Base-by-base conservation (phyloP, 2,888 invertebrate species). In the Caradrina clavipalpis region DNA sequence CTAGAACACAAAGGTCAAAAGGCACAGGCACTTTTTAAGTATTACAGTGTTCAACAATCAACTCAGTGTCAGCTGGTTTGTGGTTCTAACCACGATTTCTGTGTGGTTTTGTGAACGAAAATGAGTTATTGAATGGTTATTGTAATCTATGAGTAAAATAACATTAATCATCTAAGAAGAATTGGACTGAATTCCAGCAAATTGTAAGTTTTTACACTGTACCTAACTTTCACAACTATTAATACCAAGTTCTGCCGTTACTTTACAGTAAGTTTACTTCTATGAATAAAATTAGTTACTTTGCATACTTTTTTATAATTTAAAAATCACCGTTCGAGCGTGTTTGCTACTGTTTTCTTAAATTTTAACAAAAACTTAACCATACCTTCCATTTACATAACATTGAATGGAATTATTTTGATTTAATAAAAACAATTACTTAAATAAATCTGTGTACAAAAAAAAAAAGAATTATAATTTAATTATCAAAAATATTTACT, bases 361-460 rank as follows among this genome's bases (percentile, higher is more conserved):
- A 13, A 35, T 35, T 55, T 22, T 11, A 17, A 2, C 0, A 0
- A 22, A 55, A 22, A n/a, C 8, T 0, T 49, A 68, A 15, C 54
- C 76, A 50, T 55, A 13, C 42, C 17, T n/a, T 55, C 42, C 55
- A 26, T 71, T 71, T 71, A 71, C 70, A 76, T 71, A 71, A 71
- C 69, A 75, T 50, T 22, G 10, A 19, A 49, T 4, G n/a, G 19
- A 21, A 19, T 0, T 13, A 21, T 0, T 5, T 35, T 58, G 1
- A 11, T 63, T 2, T 11, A 7, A 47, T 42, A 53, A 53, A 35
- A 17, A 15, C 3, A 11, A 42, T n/a, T 10, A 8, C 22, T n/a
- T 35, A 35, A 35, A 26, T 3, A 26, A 2, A 8, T 8, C 8
- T 31, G 31, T 31, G 31, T 31, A 31, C 31, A 31, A 6, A 6